A percentile compares a stretch with the other conserved stretches of the same genome.
These are phyloP conservation scores for Chrysomela aeneicollis DNA, from an alignment of 2,888 invertebrate genomes.

Conservation along the genomic window DNA sequence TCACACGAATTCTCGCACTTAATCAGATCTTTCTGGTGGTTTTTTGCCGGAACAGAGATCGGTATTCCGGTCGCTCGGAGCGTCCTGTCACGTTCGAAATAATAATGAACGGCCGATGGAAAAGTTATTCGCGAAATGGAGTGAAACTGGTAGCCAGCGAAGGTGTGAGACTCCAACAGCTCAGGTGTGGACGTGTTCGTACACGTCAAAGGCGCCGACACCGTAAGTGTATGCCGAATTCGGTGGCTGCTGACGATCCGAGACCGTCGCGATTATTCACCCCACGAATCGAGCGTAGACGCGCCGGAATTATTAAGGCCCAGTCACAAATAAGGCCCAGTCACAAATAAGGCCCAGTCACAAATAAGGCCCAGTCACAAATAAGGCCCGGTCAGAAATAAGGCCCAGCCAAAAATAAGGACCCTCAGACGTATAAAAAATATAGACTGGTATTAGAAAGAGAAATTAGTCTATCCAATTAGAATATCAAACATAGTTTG, in stretches of 20 bases:
- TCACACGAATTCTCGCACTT: constrained; percentile 34
- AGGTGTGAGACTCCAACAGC: constrained; percentile 55
- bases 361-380: too few relatives aligned
- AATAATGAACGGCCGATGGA: constrained; percentile 37
- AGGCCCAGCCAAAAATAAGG: too few relatives aligned
- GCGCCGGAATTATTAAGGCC: too few relatives aligned
- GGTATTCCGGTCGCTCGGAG: constrained; percentile 35
- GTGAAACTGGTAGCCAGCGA: constrained; percentile 54
- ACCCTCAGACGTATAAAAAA: too few relatives aligned
- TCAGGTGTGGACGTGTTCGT: constrained; percentile 54
- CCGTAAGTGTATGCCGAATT: constrained; percentile 34
- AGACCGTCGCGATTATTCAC: constrained; percentile 14
- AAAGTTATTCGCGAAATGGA: constrained; percentile 53
- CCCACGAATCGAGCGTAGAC: too few relatives aligned
- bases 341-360: too few relatives aligned
- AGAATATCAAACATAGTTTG: too few relatives aligned
- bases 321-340: too few relatives aligned
- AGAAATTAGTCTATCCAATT: too few relatives aligned
- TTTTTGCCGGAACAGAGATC: constrained; percentile 32
- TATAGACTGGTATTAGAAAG: too few relatives aligned
- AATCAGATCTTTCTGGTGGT: constrained; percentile 28
- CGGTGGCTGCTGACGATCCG: constrained; percentile 15
- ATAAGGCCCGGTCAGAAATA: too few relatives aligned
- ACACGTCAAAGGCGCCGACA: constrained; percentile 48
- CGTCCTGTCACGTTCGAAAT: constrained; percentile 34